phyloP scores from a whole-genome alignment of 2,113 vertebrate genomes.

The Epinephelus cyanopodus region DNA sequence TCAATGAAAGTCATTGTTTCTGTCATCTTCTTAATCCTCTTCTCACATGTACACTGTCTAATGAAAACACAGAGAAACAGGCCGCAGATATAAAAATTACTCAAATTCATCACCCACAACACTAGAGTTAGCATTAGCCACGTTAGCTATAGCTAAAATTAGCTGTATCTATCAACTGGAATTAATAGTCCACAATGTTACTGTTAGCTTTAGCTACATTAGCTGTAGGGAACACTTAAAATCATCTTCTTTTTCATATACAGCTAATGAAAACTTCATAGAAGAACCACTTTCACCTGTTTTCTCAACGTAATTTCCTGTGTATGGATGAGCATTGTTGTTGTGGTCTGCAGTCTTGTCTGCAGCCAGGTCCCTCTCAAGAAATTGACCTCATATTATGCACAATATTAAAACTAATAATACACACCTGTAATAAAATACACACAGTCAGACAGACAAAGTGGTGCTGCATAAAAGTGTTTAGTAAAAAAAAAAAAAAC shows the following conservation, averaged over 20 bases:
- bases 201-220: not conserved
- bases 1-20: not conserved
- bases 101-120: not conserved
- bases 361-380: not conserved
- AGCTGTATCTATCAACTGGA: too few relatives aligned
- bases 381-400: not conserved
- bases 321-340: not conserved
- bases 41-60: not conserved
- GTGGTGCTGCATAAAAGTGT: not conserved
- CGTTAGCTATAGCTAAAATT: too few relatives aligned
- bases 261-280: accelerated
- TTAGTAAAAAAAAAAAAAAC: constrained; percentile 15
- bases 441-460: constrained; percentile 8
- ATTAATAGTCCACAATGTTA: not conserved
- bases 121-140: not conserved
- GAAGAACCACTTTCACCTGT: not conserved
- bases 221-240: not conserved
- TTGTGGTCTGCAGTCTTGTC: not conserved
- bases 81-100: not conserved
- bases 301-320: not conserved
- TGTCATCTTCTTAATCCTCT: not conserved
- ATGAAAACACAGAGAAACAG: not conserved
- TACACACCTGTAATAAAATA: constrained; percentile 9
- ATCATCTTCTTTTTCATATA: not conserved
- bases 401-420: constrained; percentile 5